phyloP scores from a whole-genome alignment of 2,797 vertebrate genomes.

The Champsocephalus gunnari region DNA sequence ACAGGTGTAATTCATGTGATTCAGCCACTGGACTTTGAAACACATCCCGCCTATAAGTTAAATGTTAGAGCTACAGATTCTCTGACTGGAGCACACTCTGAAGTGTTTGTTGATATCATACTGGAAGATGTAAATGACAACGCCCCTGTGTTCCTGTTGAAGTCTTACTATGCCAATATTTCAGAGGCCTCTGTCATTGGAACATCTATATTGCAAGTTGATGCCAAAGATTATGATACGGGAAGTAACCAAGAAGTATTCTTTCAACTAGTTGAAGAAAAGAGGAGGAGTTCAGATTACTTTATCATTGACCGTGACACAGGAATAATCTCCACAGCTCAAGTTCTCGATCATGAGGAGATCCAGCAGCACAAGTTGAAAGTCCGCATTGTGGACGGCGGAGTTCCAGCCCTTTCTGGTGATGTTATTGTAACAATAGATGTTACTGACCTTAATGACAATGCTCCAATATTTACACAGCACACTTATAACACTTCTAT shows the following conservation, averaged over 20 bases:
- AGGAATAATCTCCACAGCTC: constrained; percentile 89
- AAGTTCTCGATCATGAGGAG: constrained; percentile 91
- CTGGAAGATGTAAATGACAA: constrained; percentile 97
- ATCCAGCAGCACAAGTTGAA: constrained; percentile 85
- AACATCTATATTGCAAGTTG: constrained; percentile 88
- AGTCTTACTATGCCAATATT: constrained; percentile 86
- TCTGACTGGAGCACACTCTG: constrained; percentile 91
- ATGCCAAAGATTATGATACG: constrained; percentile 90
- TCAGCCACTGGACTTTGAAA: constrained; percentile 93
- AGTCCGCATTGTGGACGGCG: constrained; percentile 90
- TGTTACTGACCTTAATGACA: constrained; percentile 95
- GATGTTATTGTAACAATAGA: constrained; percentile 87
- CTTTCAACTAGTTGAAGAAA: constrained; percentile 91
- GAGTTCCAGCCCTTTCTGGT: constrained; percentile 91
- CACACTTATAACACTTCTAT: constrained; percentile 89
- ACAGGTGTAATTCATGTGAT: constrained; percentile 94
- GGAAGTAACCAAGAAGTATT: constrained; percentile 91
- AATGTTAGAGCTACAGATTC: constrained; percentile 94
- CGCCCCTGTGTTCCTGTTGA: constrained; percentile 88
- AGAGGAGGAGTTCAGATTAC: constrained; percentile 84
- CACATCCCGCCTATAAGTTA: constrained; percentile 96
- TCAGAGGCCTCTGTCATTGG: constrained; percentile 95
- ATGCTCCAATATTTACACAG: constrained; percentile 91
- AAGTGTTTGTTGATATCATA: constrained; percentile 96
- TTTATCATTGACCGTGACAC: constrained; percentile 91